A percentile compares a stretch with the other conserved stretches of the same genome.
These are phyloP conservation scores for Montipora sp. DNA, from an alignment of 64 coral and sea anemone genomes.

Conservation along the genomic window DNA sequence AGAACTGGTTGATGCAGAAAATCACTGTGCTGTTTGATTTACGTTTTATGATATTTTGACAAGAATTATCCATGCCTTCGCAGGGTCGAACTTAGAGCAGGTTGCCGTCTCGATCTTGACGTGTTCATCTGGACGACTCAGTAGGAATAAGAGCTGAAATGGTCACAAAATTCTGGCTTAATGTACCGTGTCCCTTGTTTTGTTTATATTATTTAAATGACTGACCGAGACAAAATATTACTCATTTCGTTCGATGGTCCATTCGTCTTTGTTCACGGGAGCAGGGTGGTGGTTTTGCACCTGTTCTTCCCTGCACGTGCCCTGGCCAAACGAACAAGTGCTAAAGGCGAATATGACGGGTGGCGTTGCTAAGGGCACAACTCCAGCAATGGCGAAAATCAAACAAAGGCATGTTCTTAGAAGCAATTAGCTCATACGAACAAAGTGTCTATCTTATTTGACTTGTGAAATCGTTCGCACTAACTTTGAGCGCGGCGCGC, in stretches of 20 bases:
- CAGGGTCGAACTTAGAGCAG: not conserved
- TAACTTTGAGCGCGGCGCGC: not conserved
- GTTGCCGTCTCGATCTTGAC: not conserved
- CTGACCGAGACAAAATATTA: not conserved
- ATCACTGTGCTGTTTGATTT: not conserved
- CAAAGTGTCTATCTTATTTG: constrained; percentile 30
- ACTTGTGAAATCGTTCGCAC: constrained; percentile 43
- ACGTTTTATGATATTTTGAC: constrained; percentile 26
- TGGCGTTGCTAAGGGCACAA: constrained; percentile 45
- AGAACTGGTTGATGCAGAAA: not conserved
- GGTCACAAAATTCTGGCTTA: not conserved
- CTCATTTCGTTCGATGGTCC: not conserved
- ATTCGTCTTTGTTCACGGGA: constrained; percentile 24
- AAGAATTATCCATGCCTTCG: constrained; percentile 1
- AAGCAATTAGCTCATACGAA: constrained; percentile 50
- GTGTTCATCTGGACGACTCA: not conserved
- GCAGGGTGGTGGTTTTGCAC: constrained; percentile 23
- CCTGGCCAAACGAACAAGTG: constrained; percentile 46
- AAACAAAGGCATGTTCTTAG: constrained; percentile 45
- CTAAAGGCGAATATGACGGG: constrained; percentile 27
- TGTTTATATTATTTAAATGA: not conserved
- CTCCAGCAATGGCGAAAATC: constrained; percentile 49
- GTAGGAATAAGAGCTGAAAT: not conserved
- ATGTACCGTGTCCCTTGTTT: not conserved
- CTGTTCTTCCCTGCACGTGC: constrained; percentile 37